Evolutionary conservation across 2,888 invertebrate species (phyloP), one percentile per base, ranked within the genome.

Genomic region (Cyclophora punctaria): DNA sequence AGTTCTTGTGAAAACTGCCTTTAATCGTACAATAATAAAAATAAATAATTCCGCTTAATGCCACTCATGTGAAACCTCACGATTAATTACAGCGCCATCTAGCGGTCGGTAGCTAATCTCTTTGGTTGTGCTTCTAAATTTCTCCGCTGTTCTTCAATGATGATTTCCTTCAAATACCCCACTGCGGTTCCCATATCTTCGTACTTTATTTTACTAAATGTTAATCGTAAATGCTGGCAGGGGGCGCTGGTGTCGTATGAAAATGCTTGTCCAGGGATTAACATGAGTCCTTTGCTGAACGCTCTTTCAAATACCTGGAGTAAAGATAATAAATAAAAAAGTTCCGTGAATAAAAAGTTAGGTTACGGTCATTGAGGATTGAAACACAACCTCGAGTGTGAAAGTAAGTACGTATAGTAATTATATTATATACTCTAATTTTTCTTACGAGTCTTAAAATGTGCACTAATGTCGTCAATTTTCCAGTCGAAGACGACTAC

Each of bases 231-330:
- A 69, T 92, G 92, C 45, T 91, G 91, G 61, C 92, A 93, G 6
- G 93, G 91, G 53, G 89, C 83, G 42, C 79, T 78, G 0, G 89
- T 83, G 73, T 94, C 92, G 48, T 90, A 89, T 75, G 90, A 90
- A 73, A 95, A 95, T 0, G 92, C 93, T 55, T 92, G 93, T 0
- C 95, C 96, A 0, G 95, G 95, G 0, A 93, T 90, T 58, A 95
- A 79, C 69, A 93, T 90, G 2, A 95, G 90, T 5, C 93, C 91
- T 51, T 93, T 91, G 49, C 90, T 84, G 34, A 93, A 74, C 0
- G 94, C 95, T 48, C 92, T 90, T 48, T 78, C 67, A 56, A 86
- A 83, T 6, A 84, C 83, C 86, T 86, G 67, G 0, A 61, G 41
- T 3, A 43, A 43, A 43, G 5, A 7, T 43, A 43, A 3, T 41